These are phyloP conservation scores for Leptodirus hochenwartii DNA, from an alignment of 2,888 invertebrate species.

Conservation along the genomic window DNA sequence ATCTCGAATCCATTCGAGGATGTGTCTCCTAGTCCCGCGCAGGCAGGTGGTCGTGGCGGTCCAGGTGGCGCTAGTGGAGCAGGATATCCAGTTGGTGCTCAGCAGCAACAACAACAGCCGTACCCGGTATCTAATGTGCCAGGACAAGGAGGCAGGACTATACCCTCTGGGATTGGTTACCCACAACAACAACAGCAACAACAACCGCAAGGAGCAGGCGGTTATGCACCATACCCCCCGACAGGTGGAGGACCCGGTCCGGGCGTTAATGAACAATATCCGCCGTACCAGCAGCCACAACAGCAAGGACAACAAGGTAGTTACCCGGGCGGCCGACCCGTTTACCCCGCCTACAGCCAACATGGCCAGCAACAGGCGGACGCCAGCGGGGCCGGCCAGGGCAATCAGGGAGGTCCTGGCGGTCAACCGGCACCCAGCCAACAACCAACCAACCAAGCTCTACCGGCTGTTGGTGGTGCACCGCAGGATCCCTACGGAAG, in stretches of 20 bases:
- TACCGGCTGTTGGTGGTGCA: no score
- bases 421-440: slow-evolving; percentile 14
- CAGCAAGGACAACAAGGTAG: neutral
- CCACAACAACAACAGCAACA: slow-evolving; percentile 18
- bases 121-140: slow-evolving; percentile 5
- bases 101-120: slow-evolving; percentile 22
- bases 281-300: neutral
- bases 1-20: slow-evolving; percentile 79
- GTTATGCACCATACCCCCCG: slow-evolving; percentile 1
- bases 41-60: slow-evolving; percentile 22
- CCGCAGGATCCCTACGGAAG: slow-evolving; percentile 26
- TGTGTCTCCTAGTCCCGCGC: slow-evolving; percentile 35
- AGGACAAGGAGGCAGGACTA: no score
- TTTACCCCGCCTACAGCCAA: slow-evolving; percentile 59
- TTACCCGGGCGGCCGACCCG: slow-evolving; percentile 47
- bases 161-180: slow-evolving; percentile 10
- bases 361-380: no score
- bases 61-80: slow-evolving; percentile 27
- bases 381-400: slow-evolving; percentile 16
- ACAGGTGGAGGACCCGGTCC: neutral
- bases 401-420: slow-evolving; percentile 19
- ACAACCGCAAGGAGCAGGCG: neutral
- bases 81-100: slow-evolving; percentile 27
- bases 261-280: no score
- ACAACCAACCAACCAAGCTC: slow-evolving; percentile 21